These are phyloP conservation scores for Merluccius polli DNA, from an alignment of 2,797 vertebrate species.

Conservation along the genomic window DNA sequence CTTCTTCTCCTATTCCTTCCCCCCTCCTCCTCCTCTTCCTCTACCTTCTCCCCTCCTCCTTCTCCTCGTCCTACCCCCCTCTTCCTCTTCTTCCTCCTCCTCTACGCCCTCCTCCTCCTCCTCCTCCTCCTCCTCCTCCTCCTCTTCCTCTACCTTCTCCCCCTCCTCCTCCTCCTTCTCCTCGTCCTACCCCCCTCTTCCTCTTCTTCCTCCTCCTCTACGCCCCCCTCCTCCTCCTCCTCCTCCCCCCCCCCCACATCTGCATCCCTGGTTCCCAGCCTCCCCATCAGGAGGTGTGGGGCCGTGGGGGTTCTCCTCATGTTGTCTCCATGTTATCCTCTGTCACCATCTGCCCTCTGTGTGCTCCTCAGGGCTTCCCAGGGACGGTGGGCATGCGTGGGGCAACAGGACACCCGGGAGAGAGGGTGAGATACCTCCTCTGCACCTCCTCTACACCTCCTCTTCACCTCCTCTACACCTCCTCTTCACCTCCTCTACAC, in stretches of 20 bases:
- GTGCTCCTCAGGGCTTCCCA: constrained; percentile 71
- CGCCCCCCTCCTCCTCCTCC: not conserved
- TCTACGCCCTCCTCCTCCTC: too few species aligned
- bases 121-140: too few species aligned
- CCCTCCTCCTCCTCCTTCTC: too few species aligned
- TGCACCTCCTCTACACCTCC: not conserved
- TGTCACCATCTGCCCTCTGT: not conserved
- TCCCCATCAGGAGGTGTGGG: not conserved
- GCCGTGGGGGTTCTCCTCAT: not conserved
- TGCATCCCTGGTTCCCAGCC: too few species aligned
- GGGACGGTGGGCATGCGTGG: constrained; percentile 78
- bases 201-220: too few species aligned
- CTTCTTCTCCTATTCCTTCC: too few species aligned
- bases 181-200: too few species aligned
- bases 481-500: not conserved
- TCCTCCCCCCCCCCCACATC: not conserved
- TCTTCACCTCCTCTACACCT: not conserved
- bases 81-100: too few species aligned
- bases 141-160: too few species aligned
- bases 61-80: too few species aligned
- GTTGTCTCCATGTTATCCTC: not conserved
- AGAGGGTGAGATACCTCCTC: constrained; percentile 64
- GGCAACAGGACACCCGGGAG: constrained; percentile 71
- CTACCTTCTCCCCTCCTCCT: too few species aligned
- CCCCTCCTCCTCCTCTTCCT: too few species aligned